Conservation (phyloP, 2,113 vertebrate species). For the Gasterosteus aculeatus region DNA sequence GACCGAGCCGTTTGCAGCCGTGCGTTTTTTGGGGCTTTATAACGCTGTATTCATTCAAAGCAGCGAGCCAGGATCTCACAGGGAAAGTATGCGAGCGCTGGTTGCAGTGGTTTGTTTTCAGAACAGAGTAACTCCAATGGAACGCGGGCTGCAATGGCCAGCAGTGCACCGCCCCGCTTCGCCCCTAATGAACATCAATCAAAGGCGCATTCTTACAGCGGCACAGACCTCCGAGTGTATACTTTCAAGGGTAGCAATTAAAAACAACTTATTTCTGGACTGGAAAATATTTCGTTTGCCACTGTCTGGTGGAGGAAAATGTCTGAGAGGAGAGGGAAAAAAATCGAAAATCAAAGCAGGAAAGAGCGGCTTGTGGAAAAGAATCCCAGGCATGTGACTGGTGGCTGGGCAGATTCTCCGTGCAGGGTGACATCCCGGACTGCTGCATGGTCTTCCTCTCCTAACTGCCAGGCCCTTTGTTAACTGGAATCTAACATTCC, state of each 20-base stretch:
- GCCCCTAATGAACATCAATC: constrained; percentile 66
- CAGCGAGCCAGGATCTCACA: constrained; percentile 53
- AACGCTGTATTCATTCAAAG: constrained; percentile 64
- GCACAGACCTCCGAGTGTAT: constrained; percentile 57
- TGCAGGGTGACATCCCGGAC: constrained; percentile 60
- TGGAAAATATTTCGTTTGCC: constrained; percentile 72
- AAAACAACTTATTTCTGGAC: constrained; percentile 70
- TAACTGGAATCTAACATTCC: constrained; percentile 54
- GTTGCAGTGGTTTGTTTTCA: constrained; percentile 73
- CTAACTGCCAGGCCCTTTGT: constrained; percentile 60
- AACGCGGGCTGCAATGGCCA: constrained; percentile 59
- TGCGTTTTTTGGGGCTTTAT: constrained; percentile 49
- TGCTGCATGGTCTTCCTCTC: constrained; percentile 40
- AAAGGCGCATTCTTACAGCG: constrained; percentile 58
- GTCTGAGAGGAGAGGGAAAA: constrained; percentile 26
- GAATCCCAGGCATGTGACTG: constrained; percentile 73
- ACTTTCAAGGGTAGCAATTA: constrained; percentile 60
- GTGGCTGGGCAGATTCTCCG: constrained; percentile 50
- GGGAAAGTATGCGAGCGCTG: constrained; percentile 67
- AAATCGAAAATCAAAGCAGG: constrained; percentile 42
- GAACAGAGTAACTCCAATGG: constrained; percentile 67
- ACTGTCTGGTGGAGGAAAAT: constrained; percentile 60
- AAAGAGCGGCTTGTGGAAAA: constrained; percentile 53
- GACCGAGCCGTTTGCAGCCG: constrained; percentile 38
- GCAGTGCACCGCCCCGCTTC: constrained; percentile 63